Base-by-base conservation (phyloP, 2,113 vertebrate genomes). In the Myanophis thanlyinensis region DNA sequence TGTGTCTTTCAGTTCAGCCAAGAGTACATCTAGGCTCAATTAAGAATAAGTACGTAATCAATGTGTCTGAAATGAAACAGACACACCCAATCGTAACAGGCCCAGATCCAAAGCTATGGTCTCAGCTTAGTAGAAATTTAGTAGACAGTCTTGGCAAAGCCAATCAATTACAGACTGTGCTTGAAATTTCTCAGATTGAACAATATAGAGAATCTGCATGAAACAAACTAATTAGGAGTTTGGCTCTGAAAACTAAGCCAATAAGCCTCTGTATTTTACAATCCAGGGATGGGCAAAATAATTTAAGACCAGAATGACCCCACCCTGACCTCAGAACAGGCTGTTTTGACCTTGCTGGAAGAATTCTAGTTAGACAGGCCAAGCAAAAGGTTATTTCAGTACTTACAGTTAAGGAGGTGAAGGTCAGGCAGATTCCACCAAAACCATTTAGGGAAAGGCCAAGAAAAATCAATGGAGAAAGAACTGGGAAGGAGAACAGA, bases 321-420 rank as follows among this genome's bases (percentile, higher is more conserved):
- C 52, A 88, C 4, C 20, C 12, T 53, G 73, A 22, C 18, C 18
- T 22, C 3, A 20, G 23, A 51, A 49, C 5, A 87, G 12, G 6
- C 86, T 40, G n/a, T 8, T 89, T 13, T 89, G 40, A 5, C 15
- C 22, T 15, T 80, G 48, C 47, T 35, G 49, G 59, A 62, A 46
- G 9, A 23, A 11, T 40, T 6, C 8, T 35, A 53, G 49, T 23
- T 40, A 27, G 44, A 56, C 15, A 15, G 2, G 7, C 27, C 88
- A 88, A 52, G 67, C 11, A 12, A 85, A 80, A 80, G 73, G 18
- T 44, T 80, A 44, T 80, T 80, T 80, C 35, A 9, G 73, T 96
- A 97, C 98, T 98, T 97, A 99, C 99, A 89, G 98, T 99, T 93
- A 99, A 97, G 0, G 98, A 99, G 1, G 99, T 98, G 97, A 99